Conservation (phyloP, 2,888 invertebrate species). For the Melolontha melolontha region DNA sequence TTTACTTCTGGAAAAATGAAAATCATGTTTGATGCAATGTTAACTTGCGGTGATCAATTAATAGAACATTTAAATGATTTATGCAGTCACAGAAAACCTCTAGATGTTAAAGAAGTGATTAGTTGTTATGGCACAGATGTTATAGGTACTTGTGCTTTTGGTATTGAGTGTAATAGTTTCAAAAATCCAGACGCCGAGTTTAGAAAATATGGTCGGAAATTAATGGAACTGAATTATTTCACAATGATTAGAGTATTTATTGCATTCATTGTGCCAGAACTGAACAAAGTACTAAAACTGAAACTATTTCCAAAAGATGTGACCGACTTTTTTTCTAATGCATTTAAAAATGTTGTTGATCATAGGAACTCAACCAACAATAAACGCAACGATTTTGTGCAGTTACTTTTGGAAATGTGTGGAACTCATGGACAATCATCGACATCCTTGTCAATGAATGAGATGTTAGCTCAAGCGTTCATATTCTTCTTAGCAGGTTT, state of each 20-base stretch:
- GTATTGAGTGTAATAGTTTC: slow-evolving; percentile 3
- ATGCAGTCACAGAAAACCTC: not conserved
- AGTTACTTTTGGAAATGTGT: slow-evolving; percentile 55
- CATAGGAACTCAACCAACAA: slow-evolving; percentile 45
- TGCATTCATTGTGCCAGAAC: slow-evolving; percentile 45
- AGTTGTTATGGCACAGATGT: slow-evolving; percentile 22
- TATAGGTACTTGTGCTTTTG: slow-evolving; percentile 23
- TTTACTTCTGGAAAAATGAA: not conserved
- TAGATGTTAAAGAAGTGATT: slow-evolving; percentile 17
- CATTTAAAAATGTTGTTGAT: slow-evolving; percentile 53
- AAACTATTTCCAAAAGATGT: slow-evolving; percentile 49
- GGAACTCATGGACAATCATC: slow-evolving; percentile 19
- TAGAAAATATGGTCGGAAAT: slow-evolving; percentile 6
- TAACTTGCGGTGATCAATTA: slow-evolving; percentile 2
- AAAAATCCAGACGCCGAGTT: slow-evolving; percentile 7
- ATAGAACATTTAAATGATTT: not conserved
- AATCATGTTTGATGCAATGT: not conserved
- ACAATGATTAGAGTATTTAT: slow-evolving; percentile 34
- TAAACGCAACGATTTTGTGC: slow-evolving; percentile 58
- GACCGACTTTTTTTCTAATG: slow-evolving; percentile 53
- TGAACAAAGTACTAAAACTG: slow-evolving; percentile 46
- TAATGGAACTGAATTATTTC: not conserved
- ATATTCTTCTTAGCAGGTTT: slow-evolving; percentile 65
- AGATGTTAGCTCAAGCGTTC: slow-evolving; percentile 57
- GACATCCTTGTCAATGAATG: too few relatives aligned